Percentiles rank a stretch among this genome's conserved stretches.
Conservation (phyloP, 2,113 vertebrate genomes). For the Choloepus hoffmanni region DNA sequence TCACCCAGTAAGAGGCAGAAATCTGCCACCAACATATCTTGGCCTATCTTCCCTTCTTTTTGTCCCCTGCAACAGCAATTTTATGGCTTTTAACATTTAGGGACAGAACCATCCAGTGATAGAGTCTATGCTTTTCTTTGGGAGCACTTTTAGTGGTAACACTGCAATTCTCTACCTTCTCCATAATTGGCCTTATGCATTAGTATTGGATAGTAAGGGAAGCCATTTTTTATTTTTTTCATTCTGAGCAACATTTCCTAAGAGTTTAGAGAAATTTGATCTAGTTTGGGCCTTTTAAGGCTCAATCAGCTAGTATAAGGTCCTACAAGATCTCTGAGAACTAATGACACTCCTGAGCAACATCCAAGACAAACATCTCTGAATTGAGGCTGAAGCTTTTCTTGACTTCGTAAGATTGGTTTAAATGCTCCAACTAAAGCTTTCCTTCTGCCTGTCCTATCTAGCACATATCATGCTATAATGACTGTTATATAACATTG, state of each 20-base stretch:
- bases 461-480: background rate
- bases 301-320: background rate
- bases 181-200: background rate
- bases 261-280: slow-evolving; percentile 9
- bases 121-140: background rate
- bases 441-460: background rate
- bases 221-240: background rate
- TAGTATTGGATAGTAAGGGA: background rate
- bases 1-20: slow-evolving; percentile 1
- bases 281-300: background rate
- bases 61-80: background rate
- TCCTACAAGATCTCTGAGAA: background rate
- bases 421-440: background rate
- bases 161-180: background rate
- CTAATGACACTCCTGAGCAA: background rate
- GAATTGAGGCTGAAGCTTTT: background rate
- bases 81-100: background rate
- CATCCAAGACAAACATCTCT: background rate
- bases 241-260: slow-evolving; percentile 1
- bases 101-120: background rate
- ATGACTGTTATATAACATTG: background rate
- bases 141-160: background rate
- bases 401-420: background rate
- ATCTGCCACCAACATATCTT: background rate
- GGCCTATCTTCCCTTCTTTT: background rate